A percentile compares a stretch with the other conserved stretches of the same genome.
Conservation (phyloP, 2,888 invertebrate genomes). For the Argyresthia albistria region DNA sequence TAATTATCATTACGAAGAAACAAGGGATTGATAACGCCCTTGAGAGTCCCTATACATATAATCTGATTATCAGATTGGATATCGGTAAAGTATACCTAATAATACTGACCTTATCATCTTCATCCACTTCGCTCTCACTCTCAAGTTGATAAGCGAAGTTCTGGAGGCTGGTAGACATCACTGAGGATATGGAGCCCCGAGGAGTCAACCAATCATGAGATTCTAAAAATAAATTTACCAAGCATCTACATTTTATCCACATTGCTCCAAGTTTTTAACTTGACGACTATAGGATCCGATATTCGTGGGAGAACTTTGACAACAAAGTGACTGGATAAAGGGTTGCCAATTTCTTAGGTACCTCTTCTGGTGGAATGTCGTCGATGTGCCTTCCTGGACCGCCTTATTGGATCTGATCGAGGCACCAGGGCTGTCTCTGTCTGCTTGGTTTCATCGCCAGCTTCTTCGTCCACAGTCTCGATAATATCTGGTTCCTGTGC, state of each 20-base stretch:
- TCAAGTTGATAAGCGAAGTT: constrained; percentile 50
- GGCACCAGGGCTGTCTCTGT: constrained; percentile 26
- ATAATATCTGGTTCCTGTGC: constrained; percentile 16
- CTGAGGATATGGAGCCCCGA: constrained; percentile 52
- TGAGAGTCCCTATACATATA: no score
- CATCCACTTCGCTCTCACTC: constrained; percentile 39
- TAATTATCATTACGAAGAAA: no score
- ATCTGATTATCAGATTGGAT: no score
- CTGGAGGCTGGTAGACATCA: constrained; percentile 49
- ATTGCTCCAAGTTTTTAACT: no score
- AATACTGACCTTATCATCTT: constrained; percentile 40
- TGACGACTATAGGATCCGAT: no score
- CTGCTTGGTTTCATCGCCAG: constrained; percentile 23
- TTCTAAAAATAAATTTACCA: constrained; percentile 21
- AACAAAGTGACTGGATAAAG: no score
- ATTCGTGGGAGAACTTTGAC: no score
- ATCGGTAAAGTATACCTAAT: no score
- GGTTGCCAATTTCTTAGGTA: no score
- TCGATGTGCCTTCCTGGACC: constrained; percentile 42
- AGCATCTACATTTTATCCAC: background rate
- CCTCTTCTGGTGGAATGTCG: constrained; percentile 55
- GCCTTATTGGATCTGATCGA: constrained; percentile 38
- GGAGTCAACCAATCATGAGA: constrained; percentile 63
- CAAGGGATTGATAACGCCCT: no score
- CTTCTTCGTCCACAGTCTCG: constrained; percentile 7